Evolutionary conservation across 1,140 invertebrate genomes (phyloP), one percentile per base, ranked within the genome.

Genomic region (Drosophila orena): DNA sequence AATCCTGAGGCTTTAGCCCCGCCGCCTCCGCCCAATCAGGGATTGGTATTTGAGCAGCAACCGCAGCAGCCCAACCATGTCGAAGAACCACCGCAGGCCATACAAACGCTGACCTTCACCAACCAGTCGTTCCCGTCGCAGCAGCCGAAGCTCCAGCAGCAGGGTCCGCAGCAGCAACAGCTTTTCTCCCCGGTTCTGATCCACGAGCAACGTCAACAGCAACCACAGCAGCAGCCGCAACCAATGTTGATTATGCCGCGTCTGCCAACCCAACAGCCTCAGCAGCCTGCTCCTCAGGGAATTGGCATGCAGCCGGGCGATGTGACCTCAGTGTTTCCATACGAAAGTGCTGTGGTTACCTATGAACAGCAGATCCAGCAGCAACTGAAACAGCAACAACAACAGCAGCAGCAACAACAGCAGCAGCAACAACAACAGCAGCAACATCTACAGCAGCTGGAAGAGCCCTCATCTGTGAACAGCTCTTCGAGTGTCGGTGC

Each of bases 81-180:
- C 2, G 90, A 90, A 37, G 90, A 91, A 43, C 74, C 72, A 24
- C 75, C 74, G 12, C 81, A 79, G 44, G 72, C 95, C 22, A 96
- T 96, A 80, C 95, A 95, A 10, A 94, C 95, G 6, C 95, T 96
- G 91, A 96, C 96, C 27, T 97, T 96, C 79, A 97, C 96, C 30
- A 97, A 97, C 92, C 96, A 96, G 79, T 95, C 94, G 64, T 96
- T 95, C 76, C 93, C 94, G 30, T 92, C 93, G 22, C 92, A 91
- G 56, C 79, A 74, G 14, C 84, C 69, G 7, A 73, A 79, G 30
- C 83, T 64, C 10, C 79, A 55, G 14, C 73, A 68, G 8, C 72
- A 60, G 43, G 54, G 72, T 43, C 20, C 77, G 27, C 78, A 54
- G 34, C 80, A 85, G 49, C 88, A 81, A 40, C 86, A 85, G 58